Base-by-base conservation (phyloP, 2,797 vertebrate species). In the Chrysocyon brachyurus region DNA sequence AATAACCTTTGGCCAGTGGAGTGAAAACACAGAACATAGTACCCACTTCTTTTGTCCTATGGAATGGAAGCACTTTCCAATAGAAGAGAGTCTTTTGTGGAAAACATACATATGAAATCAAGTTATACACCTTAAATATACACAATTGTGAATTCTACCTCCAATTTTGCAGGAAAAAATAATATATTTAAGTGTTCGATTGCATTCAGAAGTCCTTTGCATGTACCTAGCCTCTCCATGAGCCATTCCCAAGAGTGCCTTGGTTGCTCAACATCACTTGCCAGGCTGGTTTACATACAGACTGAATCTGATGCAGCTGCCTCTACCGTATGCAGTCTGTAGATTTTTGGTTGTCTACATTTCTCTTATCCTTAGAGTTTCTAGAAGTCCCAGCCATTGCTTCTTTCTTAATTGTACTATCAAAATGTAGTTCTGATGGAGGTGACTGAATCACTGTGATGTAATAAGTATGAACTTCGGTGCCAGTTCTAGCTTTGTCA, bases 251-350 rank as follows among this genome's bases (percentile, higher is more conserved):
- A 24, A 2, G 15, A 12, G 22, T 46, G 19, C n/a, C 24, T 36
- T 11, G 36, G 12, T 31, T 57, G 6, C 5, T 6, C 1, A 24
- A 4, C 1, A 3, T 52, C 11, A 40, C 2, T 11, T 52, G 31
- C 22, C 0, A n/a, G 31, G 19, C 26, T 83, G 6, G 9, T 52
- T 57, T 81, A 78, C 9, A 52, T 17, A 77, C 0, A 61, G n/a
- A 61, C 3, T 15, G 24, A 87, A 81, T 31, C 59, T 52, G 22
- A 70, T 57, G 46, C 4, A 83, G 19, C 21, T 61, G 73, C 16
- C 73, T 90, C 36, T 77, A 24, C 5, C 57, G 70, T 49, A 36
- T 33, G 24, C 0, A 73, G n/a, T 75, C 36, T 36, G 54, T 63
- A 26, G 56, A 24, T 46, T 54, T 64, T 40, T 36, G 21, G 52